Base-by-base conservation (phyloP, 2,888 invertebrate species). In the Meta bourneti region DNA sequence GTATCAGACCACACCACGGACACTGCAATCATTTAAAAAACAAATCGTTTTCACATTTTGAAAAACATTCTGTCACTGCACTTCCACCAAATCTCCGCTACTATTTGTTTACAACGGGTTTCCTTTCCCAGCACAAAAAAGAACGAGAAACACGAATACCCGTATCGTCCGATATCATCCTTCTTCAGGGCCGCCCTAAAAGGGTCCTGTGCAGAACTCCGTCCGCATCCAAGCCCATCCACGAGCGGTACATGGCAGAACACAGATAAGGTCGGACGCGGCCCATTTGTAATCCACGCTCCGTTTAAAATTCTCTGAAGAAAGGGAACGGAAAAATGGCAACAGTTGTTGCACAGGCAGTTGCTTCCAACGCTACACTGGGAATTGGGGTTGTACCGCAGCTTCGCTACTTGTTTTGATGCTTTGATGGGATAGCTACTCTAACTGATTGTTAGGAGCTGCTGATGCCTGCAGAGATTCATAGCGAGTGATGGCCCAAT, bases 241-340 rank as follows among this genome's bases (percentile, higher is more conserved):
- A 69, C 19, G 81, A 81, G 74, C 61, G 48, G 74, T 20, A 80
- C 75, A 20, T 88, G 88, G 88, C 74, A 69, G 49, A 49, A 81
- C 48, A 71, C 74, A 74, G 88, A 88, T 88, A 88, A 88, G 81
- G 16, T 61, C n/a, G 72, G 72, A 74, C 51, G 19, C 51, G 74
- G 54, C 74, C 54, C 88, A 81, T 88, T 88, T 88, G 88, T 88
- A 88, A 88, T 88, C 88, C 88, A 88, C 88, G 88, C 81, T 88
- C 74, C 88, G 75, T 81, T 88, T 88, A 72, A 81, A 74, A 72
- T 81, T 72, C 72, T 20, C 75, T 19, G 52, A 72, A 85, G 75
- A 81, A 54, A n/a, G 54, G n/a, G 13, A 52, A 34, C 7, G 61
- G 87, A 87, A 87, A 87, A 87, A 79, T 87, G 79, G 87, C 88